Base-by-base conservation (phyloP, 2,888 invertebrate species). In the Temnothorax rugatulus region DNA sequence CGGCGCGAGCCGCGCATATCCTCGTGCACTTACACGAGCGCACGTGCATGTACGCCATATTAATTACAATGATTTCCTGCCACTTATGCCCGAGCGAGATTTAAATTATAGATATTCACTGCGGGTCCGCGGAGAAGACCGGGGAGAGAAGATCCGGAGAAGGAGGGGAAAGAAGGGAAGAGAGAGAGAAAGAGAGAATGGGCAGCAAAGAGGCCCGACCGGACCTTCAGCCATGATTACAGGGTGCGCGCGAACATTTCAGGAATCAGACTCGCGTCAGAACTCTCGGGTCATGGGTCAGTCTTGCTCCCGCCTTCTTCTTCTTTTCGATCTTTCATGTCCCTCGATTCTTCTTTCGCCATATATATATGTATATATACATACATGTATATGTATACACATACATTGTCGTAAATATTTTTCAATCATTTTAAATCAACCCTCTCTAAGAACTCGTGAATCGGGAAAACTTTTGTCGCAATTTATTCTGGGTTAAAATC, bases 61-160 rank as follows among this genome's bases (percentile, higher is more conserved):
- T 93, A 93, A 93, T 93, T 93, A 92, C 92, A 92, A 92, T 91
- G 88, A 91, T 92, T 92, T 89, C 89, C 91, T 89, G 90, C 92
- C 92, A 91, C 90, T 92, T 92, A 92, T 87, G 88, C 84, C 73
- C 86, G 87, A 87, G 89, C 89, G 87, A 93, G 93, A 93, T 93
- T 93, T 90, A 93, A 93, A 93, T 93, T 93, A 93, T 93, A 93
- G 93, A 93, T 89, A 90, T 90, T 87, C 83, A 86, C 83, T 59
- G 71, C 64, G 44, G 57, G 38, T 4, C 2, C 52, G 59, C n/a
- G 18, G 9, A 34, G 44, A 15, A 29, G 57, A 44, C 7, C 44
- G 34, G 38, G 29, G 34, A 38, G 69, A 44, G 59, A 59, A 21
- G 9, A 82, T 29, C 44, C 44, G 3, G n/a, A 34, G 64, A 64